These are phyloP conservation scores for Naso thynnoides DNA, from an alignment of 2,797 vertebrate species.

Conservation along the genomic window DNA sequence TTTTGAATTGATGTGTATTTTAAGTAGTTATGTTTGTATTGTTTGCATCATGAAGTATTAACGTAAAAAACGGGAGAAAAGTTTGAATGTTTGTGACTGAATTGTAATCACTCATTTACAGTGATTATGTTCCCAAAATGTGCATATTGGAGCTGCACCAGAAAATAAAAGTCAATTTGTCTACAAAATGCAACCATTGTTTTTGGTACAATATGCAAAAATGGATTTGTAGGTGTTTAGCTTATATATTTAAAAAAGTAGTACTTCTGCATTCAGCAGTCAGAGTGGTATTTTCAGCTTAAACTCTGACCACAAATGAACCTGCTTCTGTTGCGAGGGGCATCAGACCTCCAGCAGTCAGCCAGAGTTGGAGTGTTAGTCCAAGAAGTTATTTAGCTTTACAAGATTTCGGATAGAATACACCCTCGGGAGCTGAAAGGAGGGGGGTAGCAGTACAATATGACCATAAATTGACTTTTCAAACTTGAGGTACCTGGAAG, in stretches of 20 bases:
- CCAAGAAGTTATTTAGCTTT: slow-evolving; percentile 9
- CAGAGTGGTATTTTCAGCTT: neutral
- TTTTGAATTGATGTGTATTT: slow-evolving; percentile 4
- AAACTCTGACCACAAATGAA: slow-evolving; percentile 9
- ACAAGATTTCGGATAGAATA: slow-evolving; percentile 7
- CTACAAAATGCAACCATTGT: slow-evolving; percentile 26
- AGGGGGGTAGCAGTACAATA: neutral
- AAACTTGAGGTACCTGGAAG: slow-evolving; percentile 14
- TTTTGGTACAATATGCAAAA: slow-evolving; percentile 9
- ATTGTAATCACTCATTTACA: slow-evolving; percentile 14
- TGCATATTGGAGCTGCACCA: slow-evolving; percentile 12
- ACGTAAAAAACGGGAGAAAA: slow-evolving; percentile 8
- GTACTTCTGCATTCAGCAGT: neutral
- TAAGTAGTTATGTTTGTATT: neutral
- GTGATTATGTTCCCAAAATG: slow-evolving; percentile 9
- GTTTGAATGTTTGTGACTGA: neutral
- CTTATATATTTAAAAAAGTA: neutral
- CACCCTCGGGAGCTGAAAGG: neutral
- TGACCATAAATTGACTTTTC: slow-evolving; percentile 27
- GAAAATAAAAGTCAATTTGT: slow-evolving; percentile 22
- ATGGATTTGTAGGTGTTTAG: neutral
- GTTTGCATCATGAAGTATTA: neutral
- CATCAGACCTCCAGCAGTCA: neutral
- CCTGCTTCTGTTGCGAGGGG: neutral
- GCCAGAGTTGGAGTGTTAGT: neutral